Evolutionary conservation across 2,797 vertebrate genomes (phyloP), one percentile per base, ranked within the genome.

Genomic region (Streptopelia turtur): DNA sequence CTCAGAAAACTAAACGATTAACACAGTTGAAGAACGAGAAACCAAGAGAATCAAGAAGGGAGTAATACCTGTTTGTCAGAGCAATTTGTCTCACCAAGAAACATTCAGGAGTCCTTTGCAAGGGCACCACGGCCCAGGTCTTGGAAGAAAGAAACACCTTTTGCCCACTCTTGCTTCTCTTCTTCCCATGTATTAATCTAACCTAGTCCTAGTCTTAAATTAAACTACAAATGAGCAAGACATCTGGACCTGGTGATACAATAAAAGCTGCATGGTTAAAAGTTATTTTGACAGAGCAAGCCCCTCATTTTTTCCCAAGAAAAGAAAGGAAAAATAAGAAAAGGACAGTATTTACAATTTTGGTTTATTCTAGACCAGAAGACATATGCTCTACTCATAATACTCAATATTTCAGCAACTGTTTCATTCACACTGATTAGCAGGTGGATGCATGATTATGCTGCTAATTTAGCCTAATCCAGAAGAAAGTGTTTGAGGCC

Each of bases 21-120:
- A 15, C n/a, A 18, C 4, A n/a, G 12, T 5, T 5, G 37, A 75
- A 22, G 25, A 55, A 22, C 0, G 1, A 11, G 7, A 87, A 91
- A 50, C 8, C 1, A 13, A 33, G 24, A 39, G 37, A 21, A 35
- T 1, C 1, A 0, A 50, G 4, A 16, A 63, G 33, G 28, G n/a
- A 72, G 8, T 9, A 22, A 39, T 13, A 17, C 1, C 28, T 31
- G 8, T 20, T 69, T 33, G 8, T 11, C 37, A 30, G 33, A 50
- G 47, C 16, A 50, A 10, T 89, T 84, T 65, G 37, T 23, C 5
- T 55, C 35, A 53, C 23, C 24, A 30, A 53, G 49, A 52, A 66
- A 52, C 10, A 3, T 25, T 25, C 55, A 55, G 41, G 45, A 49
- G 8, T 35, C 12, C 23, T 70, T 55, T 45, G 24, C 43, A n/a